Base-by-base conservation (phyloP, 2,113 vertebrate species). In the Ivindomyrus marchei region DNA sequence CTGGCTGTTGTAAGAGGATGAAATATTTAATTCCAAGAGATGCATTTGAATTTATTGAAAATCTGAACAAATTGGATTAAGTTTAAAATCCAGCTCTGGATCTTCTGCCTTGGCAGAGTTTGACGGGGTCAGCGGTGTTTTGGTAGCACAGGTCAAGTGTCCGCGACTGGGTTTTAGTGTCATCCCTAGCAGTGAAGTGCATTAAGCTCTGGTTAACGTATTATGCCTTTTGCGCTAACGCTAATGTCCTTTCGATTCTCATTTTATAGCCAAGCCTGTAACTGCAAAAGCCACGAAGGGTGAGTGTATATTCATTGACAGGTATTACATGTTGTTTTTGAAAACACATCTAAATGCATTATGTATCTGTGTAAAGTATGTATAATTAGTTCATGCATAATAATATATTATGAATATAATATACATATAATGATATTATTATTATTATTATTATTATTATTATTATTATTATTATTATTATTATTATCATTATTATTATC, bases 11-110 rank as follows among this genome's bases (percentile, higher is more conserved):
- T 49, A 90, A 66, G 50, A 21, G 83, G 42, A 90, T 85, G n/a
- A 47, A 62, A 47, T 58, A 45, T 89, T 80, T 80, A 46, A 80
- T 39, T 89, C 17, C 10, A 50, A 49, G 47, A 83, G 83, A 83
- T 84, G 77, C 42, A 45, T 86, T 47, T 21, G 42, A 85, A 56
- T 62, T 62, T 39, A 85, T 58, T 46, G 49, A 84, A 56, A 89
- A 80, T 89, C 70, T 85, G 50, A 85, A 85, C 47, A 36, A 53
- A 87, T 19, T 42, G 86, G 50, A 53, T 87, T 53, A 87, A 21
- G 50, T 87, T 87, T 87, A 7, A 56, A 42, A 87, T 10, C 27
- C 49, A 87, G 27, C n/a, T 56, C 15, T 87, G 27, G 4, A 17
- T 87, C 49, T 21, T 17, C 27, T 58, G 27, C 50, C 6, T 53